Evolutionary conservation across 2,113 vertebrate species (phyloP).

Genomic region (Gopherus flavomarginatus): DNA sequence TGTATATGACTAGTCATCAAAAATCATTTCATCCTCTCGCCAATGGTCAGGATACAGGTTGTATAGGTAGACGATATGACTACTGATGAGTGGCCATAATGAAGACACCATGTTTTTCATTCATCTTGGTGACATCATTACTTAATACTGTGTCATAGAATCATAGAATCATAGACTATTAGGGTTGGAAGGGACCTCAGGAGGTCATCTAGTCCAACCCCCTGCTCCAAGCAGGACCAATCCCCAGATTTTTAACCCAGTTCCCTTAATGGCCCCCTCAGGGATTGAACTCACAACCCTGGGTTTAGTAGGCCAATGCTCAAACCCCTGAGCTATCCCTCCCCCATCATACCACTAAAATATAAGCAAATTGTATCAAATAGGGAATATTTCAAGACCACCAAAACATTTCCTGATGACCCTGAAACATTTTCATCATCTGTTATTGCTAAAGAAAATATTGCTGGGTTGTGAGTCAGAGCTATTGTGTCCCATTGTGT

Average conservation of each 20-base stretch:
- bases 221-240: no score
- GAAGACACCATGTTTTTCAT: rapidly evolving
- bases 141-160: background rate
- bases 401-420: background rate
- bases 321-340: no score
- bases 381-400: background rate
- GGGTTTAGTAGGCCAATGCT: no score
- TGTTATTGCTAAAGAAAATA: background rate
- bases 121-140: background rate
- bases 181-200: no score
- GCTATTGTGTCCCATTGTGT: background rate
- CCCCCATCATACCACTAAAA: background rate
- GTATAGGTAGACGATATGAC: background rate
- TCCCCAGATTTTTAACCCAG: no score
- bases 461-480: background rate
- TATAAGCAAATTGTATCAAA: background rate
- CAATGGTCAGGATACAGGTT: background rate
- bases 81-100: background rate
- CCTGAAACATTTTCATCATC: background rate
- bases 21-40: background rate
- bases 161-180: no score
- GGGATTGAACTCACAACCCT: no score
- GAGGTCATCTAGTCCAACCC: no score
- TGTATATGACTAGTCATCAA: background rate
- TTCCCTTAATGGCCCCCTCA: no score